A percentile compares a stretch with the other conserved stretches of the same genome.
These are phyloP conservation scores for Lasioglossum figueresi DNA, from an alignment of 2,888 invertebrate genomes.

Conservation along the genomic window DNA sequence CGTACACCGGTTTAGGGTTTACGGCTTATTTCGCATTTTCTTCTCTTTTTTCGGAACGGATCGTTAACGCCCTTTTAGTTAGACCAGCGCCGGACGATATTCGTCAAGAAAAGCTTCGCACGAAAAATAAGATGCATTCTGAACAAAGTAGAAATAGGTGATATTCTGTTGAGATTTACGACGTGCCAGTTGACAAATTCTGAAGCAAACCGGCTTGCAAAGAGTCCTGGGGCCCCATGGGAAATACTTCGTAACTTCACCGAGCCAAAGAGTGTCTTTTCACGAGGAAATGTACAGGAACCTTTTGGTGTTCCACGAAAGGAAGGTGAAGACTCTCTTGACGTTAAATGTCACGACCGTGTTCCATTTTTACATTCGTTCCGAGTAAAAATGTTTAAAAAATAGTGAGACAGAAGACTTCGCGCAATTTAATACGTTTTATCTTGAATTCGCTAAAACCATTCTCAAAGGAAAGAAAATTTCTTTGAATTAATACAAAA, in stretches of 20 bases:
- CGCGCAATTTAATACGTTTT: not conserved
- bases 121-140: too few relatives aligned
- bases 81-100: too few relatives aligned
- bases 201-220: not conserved
- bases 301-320: not conserved
- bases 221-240: not conserved
- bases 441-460: not conserved
- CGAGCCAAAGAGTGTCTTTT: not conserved
- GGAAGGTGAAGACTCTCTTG: not conserved
- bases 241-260: not conserved
- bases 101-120: too few relatives aligned
- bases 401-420: rapidly evolving
- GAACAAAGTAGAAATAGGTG: not conserved
- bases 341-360: not conserved
- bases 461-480: not conserved
- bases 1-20: not conserved
- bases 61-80: not conserved
- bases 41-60: not conserved
- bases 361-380: not conserved
- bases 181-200: not conserved
- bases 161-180: not conserved
- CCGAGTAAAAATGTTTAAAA: not conserved
- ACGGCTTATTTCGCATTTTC: not conserved
- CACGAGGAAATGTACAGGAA: not conserved
- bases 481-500: not conserved